Conservation (phyloP, 2,888 invertebrate species). For the Hydroisotoma schaefferi region DNA sequence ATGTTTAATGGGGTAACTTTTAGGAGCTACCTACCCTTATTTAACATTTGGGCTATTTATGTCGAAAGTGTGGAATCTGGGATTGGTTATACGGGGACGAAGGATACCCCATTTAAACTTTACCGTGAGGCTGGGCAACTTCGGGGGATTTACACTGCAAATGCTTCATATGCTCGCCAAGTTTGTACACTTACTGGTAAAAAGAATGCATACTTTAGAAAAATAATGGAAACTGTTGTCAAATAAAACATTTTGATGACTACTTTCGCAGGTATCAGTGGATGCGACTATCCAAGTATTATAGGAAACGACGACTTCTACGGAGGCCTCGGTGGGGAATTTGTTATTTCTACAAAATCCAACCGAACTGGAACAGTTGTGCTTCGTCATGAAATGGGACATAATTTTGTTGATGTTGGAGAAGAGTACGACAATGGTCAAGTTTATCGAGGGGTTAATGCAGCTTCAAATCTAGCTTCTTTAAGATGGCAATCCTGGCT, state of each 20-base stretch:
- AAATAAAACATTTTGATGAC: no score
- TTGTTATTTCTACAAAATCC: constrained; percentile 24
- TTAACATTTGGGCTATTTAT: constrained; percentile 46
- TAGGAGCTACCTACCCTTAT: constrained; percentile 35
- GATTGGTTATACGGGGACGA: constrained; percentile 39
- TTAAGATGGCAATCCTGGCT: constrained; percentile 42
- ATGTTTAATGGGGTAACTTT: constrained; percentile 45
- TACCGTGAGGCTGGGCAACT: constrained; percentile 35
- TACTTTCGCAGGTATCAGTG: constrained; percentile 26
- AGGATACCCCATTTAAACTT: constrained; percentile 33
- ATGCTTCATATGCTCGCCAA: constrained; percentile 32
- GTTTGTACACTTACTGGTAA: constrained; percentile 23
- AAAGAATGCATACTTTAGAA: not conserved
- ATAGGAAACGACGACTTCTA: constrained; percentile 47
- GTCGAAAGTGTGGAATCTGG: constrained; percentile 35
- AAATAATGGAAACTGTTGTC: not conserved
- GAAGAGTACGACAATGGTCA: constrained; percentile 41
- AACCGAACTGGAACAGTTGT: constrained; percentile 26
- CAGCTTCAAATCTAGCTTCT: constrained; percentile 17
- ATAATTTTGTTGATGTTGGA: constrained; percentile 33
- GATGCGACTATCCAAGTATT: constrained; percentile 44
- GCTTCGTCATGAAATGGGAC: constrained; percentile 36
- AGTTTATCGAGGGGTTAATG: constrained; percentile 39
- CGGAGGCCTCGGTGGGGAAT: constrained; percentile 46
- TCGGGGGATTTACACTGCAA: constrained; percentile 33